Base-by-base conservation (phyloP, 1,140 invertebrate genomes). In the Ceratosolen solmsi region DNA sequence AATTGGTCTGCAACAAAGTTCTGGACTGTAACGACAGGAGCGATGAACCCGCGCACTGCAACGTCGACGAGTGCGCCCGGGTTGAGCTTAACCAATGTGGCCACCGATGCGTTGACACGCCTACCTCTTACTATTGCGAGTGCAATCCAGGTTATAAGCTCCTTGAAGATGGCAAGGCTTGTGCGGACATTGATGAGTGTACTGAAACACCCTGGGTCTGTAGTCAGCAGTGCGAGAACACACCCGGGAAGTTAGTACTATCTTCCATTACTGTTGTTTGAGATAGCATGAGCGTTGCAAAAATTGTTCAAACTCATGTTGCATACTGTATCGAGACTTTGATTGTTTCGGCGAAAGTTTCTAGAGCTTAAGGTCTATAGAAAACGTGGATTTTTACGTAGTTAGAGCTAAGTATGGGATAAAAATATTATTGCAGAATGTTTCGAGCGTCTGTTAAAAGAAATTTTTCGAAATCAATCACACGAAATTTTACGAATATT, bases 201-300 rank as follows among this genome's bases (percentile, higher is more conserved):
- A 91, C 94, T 33, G 97, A 98, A 89, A 95, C 94, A 0, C 96
- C 97, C 0, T 96, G 97, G 7, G 95, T 96, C 0, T 99, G 99
- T 86, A 98, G 97, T 17, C 99, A 99, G 86, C 94, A 95, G 86
- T 99, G 99, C 87, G 96, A 97, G 7, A 99, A 99, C 88, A 98
- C 97, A 0, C 97, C 97, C 0, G 99, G 99, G 49, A 63, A 68
- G 79, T 80, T 9, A 30, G 49, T 71, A 49, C 11, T 46, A 33
- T 63, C 33, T 17, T 17, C 36, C 22, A 8, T 41, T 56, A 30
- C 33, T 22, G 17, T 71, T 3, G 25, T 41, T n/a, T 27, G n/a
- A n/a, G n/a, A n/a, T n/a, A n/a, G n/a, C n/a, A n/a, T n/a, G n/a
- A n/a, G n/a, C n/a, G n/a, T n/a, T n/a, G n/a, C n/a, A n/a, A n/a